Evolutionary conservation across 2,888 invertebrate genomes (phyloP).

Genomic region (Aleiodes leptofemur): DNA sequence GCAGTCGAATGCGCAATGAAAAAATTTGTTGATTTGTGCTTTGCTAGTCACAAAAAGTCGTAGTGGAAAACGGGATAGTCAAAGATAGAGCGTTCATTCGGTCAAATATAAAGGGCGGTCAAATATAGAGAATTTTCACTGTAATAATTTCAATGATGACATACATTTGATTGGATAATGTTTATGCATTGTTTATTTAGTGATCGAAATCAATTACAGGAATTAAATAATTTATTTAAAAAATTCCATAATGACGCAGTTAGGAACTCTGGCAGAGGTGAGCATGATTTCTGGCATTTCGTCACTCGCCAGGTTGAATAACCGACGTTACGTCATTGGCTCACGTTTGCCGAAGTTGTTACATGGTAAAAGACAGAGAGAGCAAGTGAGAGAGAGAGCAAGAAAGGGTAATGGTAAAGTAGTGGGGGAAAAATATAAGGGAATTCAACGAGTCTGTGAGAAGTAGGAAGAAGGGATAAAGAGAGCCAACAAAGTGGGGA

Average conservation of each 20-base stretch:
- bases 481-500: slow-evolving; percentile 44
- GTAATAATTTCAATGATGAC: neutral
- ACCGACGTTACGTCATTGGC: slow-evolving; percentile 74
- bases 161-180: neutral
- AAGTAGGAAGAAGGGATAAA: slow-evolving; percentile 57
- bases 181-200: neutral
- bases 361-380: neutral
- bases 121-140: too few relatives aligned
- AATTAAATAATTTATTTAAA: neutral
- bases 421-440: slow-evolving; percentile 51
- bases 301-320: slow-evolving; percentile 74
- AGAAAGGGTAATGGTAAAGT: slow-evolving; percentile 44
- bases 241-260: slow-evolving; percentile 8
- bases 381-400: slow-evolving; percentile 6
- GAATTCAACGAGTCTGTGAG: slow-evolving; percentile 25
- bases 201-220: neutral
- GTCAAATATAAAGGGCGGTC: too few relatives aligned
- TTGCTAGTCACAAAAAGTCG: too few relatives aligned
- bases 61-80: too few relatives aligned
- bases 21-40: too few relatives aligned
- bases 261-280: slow-evolving; percentile 54
- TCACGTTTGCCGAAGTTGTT: slow-evolving; percentile 49
- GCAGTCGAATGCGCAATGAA: too few relatives aligned
- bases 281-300: slow-evolving; percentile 70
- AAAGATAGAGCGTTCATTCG: too few relatives aligned